These are phyloP conservation scores for Sebastes miniatus DNA, from an alignment of 2,797 vertebrate species.

Conservation along the genomic window DNA sequence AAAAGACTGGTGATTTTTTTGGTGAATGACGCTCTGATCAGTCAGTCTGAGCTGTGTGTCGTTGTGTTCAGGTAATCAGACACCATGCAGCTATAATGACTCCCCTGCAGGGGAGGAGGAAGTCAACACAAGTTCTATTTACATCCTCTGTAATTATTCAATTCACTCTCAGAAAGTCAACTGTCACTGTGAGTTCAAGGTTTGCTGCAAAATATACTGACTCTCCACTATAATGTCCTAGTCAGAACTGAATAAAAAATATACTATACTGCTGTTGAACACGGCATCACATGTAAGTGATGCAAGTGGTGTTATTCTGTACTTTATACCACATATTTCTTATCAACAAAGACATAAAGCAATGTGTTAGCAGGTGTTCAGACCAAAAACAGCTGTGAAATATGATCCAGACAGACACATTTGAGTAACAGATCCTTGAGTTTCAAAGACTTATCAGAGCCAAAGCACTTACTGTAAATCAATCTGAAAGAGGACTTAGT, in stretches of 20 bases:
- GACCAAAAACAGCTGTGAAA: background rate
- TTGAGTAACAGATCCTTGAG: background rate
- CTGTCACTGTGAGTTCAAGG: conserved; percentile 3
- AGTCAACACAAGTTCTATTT: conserved; percentile 67
- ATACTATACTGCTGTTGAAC: background rate
- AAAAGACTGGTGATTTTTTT: background rate
- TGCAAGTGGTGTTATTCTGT: background rate
- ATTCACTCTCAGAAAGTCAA: conserved; percentile 53
- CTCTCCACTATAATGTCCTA: background rate
- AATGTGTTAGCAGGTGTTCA: background rate
- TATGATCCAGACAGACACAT: background rate
- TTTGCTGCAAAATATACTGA: conserved; percentile 9
- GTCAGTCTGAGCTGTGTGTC: conserved; percentile 40
- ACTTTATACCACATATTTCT: background rate
- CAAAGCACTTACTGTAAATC: background rate
- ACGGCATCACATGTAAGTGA: background rate
- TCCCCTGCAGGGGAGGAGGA: conserved; percentile 41
- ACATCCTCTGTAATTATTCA: conserved; percentile 70
- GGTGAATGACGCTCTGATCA: background rate
- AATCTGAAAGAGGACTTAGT: background rate
- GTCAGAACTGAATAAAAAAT: background rate
- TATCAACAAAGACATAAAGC: background rate
- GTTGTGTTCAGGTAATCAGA: conserved; percentile 68
- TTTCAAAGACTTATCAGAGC: background rate
- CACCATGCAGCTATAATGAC: conserved; percentile 63